Evolutionary conservation across 2,888 invertebrate genomes (phyloP).

Genomic region (Fragum sueziense): DNA sequence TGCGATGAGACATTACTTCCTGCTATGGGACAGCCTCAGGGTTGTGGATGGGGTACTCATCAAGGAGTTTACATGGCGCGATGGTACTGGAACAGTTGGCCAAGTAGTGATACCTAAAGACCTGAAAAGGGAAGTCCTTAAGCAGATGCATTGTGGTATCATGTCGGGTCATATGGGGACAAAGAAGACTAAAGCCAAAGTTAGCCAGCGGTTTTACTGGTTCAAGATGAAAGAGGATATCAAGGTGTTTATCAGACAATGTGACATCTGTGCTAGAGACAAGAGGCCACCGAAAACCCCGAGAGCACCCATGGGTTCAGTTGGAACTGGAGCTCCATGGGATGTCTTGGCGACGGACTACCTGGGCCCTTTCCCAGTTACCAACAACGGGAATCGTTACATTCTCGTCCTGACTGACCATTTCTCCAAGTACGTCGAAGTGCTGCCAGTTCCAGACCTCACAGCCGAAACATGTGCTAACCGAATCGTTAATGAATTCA

Average conservation of each 20-base stretch:
- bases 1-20: conserved; percentile 30
- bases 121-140: conserved; percentile 16
- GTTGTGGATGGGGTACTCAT: conserved; percentile 8
- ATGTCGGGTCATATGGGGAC: conserved; percentile 31
- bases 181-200: conserved; percentile 30
- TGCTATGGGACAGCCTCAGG: conserved; percentile 21
- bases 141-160: conserved; percentile 29
- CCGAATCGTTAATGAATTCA: conserved; percentile 29
- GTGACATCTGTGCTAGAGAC: conserved; percentile 35
- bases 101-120: conserved; percentile 18
- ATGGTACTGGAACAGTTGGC: background rate
- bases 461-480: conserved; percentile 41
- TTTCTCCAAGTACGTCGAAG: conserved; percentile 44
- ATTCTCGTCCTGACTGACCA: conserved; percentile 48
- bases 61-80: conserved; percentile 13
- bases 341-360: conserved; percentile 39
- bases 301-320: conserved; percentile 83
- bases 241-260: conserved; percentile 3
- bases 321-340: conserved; percentile 88
- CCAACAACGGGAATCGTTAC: too few relatives aligned
- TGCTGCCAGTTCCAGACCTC: conserved; percentile 33
- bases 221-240: conserved; percentile 22
- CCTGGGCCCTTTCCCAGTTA: conserved; percentile 46
- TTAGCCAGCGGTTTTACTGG: conserved; percentile 37
- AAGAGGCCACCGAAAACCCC: conserved; percentile 28